Conservation (phyloP, 2,888 invertebrate genomes). For the Sesamia inferens region DNA sequence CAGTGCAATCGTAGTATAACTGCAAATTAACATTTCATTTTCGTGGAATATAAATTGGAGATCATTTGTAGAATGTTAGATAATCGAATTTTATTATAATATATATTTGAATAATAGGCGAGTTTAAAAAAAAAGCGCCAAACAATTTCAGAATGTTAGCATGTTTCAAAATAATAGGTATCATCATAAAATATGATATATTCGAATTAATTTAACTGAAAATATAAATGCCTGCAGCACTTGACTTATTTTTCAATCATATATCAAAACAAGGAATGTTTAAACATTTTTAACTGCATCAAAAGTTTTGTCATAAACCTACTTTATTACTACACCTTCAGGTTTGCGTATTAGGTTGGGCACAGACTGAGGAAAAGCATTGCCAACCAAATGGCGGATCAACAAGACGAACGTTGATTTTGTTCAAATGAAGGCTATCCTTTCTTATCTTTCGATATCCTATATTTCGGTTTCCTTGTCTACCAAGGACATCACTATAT, state of each 20-base stretch:
- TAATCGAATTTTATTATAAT: conserved; percentile 39
- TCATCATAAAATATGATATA: neutral
- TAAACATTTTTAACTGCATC: conserved; percentile 32
- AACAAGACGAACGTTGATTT: neutral
- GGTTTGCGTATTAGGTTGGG: conserved; percentile 1
- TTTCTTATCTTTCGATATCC: conserved; percentile 4
- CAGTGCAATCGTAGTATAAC: conserved; percentile 49
- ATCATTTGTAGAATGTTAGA: conserved; percentile 50
- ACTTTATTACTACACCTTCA: conserved; percentile 53
- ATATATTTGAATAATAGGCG: conserved; percentile 7
- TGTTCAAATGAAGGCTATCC: neutral
- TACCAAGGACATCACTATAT: neutral
- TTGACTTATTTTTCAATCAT: conserved; percentile 27
- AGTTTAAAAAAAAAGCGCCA: neutral
- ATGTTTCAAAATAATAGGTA: neutral
- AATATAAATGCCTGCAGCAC: no score
- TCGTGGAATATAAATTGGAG: conserved; percentile 57
- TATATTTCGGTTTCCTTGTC: neutral
- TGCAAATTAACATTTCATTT: conserved; percentile 59
- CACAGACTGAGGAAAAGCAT: neutral
- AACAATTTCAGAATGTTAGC: neutral
- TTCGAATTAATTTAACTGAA: neutral
- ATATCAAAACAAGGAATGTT: conserved; percentile 39
- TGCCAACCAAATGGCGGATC: neutral
- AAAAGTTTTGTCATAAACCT: conserved; percentile 35